These are phyloP conservation scores for Seriola rivoliana DNA, from an alignment of 2,113 vertebrate genomes.

Conservation along the genomic window DNA sequence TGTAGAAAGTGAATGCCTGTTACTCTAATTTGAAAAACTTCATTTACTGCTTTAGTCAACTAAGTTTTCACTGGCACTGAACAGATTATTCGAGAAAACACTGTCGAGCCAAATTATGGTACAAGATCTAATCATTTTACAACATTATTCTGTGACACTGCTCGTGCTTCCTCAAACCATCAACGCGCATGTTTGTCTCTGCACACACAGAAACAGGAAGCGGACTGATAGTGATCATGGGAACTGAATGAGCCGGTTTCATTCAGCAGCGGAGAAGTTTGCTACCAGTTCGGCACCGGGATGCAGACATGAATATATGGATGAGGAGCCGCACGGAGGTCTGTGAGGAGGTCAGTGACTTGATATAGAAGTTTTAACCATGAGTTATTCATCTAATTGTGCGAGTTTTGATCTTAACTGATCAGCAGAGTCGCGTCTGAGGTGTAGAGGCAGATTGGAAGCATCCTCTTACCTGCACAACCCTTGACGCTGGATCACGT, in stretches of 20 bases:
- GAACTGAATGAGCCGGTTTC: not conserved
- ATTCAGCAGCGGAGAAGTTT: not conserved
- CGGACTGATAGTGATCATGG: not conserved
- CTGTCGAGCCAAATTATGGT: too few species aligned
- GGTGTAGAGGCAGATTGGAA: too few species aligned
- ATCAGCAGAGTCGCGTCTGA: too few species aligned
- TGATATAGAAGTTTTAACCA: too few species aligned
- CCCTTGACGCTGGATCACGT: slow-evolving; percentile 31
- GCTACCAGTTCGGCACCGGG: not conserved
- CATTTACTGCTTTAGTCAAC: too few species aligned
- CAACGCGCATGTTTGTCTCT: slow-evolving; percentile 37
- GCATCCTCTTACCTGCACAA: slow-evolving; percentile 34
- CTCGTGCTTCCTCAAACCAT: not conserved
- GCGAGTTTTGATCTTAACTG: not conserved
- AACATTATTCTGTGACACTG: not conserved
- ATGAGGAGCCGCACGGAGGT: not conserved
- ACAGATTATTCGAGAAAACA: not conserved
- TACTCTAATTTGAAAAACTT: too few species aligned
- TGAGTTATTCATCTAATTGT: not conserved
- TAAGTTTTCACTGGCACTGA: not conserved
- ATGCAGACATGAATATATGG: not conserved
- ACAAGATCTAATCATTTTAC: not conserved
- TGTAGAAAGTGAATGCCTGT: too few species aligned
- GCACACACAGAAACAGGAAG: slow-evolving; percentile 52
- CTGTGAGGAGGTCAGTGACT: slow-evolving; percentile 45